Percentiles rank a stretch among this genome's conserved stretches.
Evolutionary conservation across 2,113 vertebrate genomes (phyloP).

Genomic region (Mesitornis unicolor): DNA sequence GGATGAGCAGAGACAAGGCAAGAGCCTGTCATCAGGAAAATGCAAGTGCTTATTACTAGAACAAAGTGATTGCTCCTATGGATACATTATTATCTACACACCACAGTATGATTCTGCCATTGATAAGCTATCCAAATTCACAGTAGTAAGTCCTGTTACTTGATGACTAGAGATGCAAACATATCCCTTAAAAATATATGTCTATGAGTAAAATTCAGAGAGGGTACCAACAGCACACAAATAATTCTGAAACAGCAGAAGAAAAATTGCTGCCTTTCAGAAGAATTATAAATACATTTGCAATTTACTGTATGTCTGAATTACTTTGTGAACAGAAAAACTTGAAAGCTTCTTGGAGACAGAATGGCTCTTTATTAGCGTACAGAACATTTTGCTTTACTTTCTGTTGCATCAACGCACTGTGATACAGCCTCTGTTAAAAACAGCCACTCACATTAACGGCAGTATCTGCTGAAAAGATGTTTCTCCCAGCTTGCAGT

Average conservation of each 20-base stretch:
- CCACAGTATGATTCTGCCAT: neutral
- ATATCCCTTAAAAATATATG: neutral
- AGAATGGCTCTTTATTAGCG: neutral
- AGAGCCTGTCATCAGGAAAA: neutral
- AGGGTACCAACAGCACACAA: neutral
- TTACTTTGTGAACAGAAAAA: neutral
- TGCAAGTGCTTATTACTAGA: neutral
- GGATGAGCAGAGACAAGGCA: neutral
- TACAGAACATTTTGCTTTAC: neutral
- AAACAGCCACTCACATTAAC: neutral
- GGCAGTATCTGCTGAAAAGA: neutral
- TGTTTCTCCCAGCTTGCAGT: neutral
- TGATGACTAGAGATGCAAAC: neutral
- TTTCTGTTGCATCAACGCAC: neutral
- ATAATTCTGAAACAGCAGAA: neutral
- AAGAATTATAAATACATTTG: neutral
- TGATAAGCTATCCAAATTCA: neutral
- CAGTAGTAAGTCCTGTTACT: neutral
- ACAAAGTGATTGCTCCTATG: neutral
- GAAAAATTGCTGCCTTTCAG: neutral
- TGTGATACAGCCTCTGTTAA: neutral
- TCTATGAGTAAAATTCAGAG: neutral
- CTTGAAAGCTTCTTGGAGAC: neutral
- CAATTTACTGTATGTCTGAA: neutral
- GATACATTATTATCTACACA: neutral